Evolutionary conservation across 2,888 invertebrate species (phyloP).

Genomic region (Dinocampus coccinellae): DNA sequence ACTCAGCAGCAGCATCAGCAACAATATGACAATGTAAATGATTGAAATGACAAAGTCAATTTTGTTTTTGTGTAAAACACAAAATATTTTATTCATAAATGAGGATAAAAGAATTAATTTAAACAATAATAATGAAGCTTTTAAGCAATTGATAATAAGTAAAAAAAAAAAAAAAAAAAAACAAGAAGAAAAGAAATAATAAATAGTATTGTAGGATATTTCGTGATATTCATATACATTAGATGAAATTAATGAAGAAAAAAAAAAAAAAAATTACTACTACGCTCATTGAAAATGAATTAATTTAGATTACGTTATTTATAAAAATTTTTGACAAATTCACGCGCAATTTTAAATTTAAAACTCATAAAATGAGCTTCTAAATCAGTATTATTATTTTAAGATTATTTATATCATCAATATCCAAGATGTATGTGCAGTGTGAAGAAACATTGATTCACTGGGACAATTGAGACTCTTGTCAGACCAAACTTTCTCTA

Average conservation of each 20-base stretch:
- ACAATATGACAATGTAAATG: constrained; percentile 50
- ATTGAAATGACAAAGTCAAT: constrained; percentile 61
- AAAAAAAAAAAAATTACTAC: neutral
- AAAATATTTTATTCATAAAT: constrained; percentile 29
- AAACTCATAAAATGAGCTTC: neutral
- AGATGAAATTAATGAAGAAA: neutral
- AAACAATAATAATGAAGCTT: neutral
- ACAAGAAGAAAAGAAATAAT: neutral
- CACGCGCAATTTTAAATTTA: neutral
- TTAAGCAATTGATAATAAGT: neutral
- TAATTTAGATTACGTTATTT: neutral
- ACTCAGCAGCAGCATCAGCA: constrained; percentile 47
- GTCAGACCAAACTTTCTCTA: neutral
- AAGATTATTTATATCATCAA: neutral
- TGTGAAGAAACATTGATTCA: neutral
- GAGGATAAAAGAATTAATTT: neutral
- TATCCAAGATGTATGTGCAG: neutral
- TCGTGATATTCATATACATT: constrained; percentile 1
- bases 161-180: neutral
- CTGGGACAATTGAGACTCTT: neutral
- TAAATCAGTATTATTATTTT: neutral
- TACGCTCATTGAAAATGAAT: constrained; percentile 3
- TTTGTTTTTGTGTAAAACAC: constrained; percentile 41
- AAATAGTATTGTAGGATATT: constrained; percentile 5
- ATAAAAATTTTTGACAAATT: neutral